phyloP scores from a whole-genome alignment of 2,797 vertebrate species.

The Uromys caudimaculatus region DNA sequence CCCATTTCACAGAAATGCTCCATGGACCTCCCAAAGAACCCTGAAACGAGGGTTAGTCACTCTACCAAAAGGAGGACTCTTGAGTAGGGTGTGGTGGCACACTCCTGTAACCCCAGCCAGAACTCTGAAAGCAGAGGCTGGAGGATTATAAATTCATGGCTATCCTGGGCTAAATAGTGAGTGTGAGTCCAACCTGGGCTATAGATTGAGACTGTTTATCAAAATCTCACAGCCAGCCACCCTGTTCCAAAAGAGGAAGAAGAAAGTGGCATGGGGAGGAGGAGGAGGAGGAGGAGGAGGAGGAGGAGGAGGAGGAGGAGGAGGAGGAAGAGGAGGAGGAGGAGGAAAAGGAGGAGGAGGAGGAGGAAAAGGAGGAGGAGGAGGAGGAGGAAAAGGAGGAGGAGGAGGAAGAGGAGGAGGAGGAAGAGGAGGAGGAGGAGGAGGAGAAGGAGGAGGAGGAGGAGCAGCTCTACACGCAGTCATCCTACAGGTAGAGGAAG shows the following conservation, averaged over 20 bases:
- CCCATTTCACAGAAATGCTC: neutral
- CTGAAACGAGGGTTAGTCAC: neutral
- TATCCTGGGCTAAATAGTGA: neutral
- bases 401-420: no score
- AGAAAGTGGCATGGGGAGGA: no score
- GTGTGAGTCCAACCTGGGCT: neutral
- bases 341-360: accelerated
- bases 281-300: neutral
- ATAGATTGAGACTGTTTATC: neutral
- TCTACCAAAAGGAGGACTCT: accelerated
- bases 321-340: no score
- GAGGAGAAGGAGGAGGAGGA: accelerated
- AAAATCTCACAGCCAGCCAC: neutral
- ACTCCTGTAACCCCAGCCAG: neutral
- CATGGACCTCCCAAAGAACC: no score
- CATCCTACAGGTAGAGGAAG: accelerated
- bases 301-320: neutral
- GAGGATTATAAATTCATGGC: neutral
- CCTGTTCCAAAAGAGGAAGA: neutral
- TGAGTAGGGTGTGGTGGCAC: neutral
- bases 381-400: neutral
- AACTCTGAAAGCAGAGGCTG: neutral
- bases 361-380: accelerated
- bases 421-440: no score
- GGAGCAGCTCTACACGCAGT: accelerated